Evolutionary conservation across 2,888 invertebrate genomes (phyloP), one percentile per base, ranked within the genome.

Genomic region (Apantesis nais): DNA sequence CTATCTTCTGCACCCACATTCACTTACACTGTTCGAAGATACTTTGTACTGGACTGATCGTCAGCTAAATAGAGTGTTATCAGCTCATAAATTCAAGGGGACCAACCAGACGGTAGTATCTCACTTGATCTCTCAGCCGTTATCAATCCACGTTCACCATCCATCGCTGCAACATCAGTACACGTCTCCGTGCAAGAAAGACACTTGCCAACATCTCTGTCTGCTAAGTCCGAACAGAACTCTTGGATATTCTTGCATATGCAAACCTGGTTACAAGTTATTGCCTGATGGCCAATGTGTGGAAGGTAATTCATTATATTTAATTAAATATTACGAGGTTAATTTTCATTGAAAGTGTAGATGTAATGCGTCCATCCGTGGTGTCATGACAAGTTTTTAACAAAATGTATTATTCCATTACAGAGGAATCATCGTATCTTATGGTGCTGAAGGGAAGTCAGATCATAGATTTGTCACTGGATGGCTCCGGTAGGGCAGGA

Each of bases 31-130:
- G 12, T 99, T 99, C 89, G 99, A 99, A 90, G 99, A 99, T 85
- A 98, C 98, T 0, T 95, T 99, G 70, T 99, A 99, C 92, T 99
- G 99, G 98, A 99, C 99, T 0, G 99, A 99, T 89, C 95, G 98
- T 3, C 99, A 99, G 89, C 92, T 99, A 58, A 99, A 99, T 88
- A 94, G 99, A 31, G 98, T 98, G 22, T 91, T 98, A 9, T 98
- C 98, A 0, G 98, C 98, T 0, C 98, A 99, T 89, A 99, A 99
- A 92, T 99, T 98, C 92, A 97, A 96, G 81, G 99, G 99, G 25
- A 96, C 96, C 39, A 99, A 99, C 88, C 98, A 99, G 89, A 98
- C 98, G 0, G 98, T 99, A 1, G 98, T 99, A 0, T 98, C 98
- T 0, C 99, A 99, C 89, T 94, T 99, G 70, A 99, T 99, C 78